These are phyloP conservation scores for Drosophila affinis DNA, from an alignment of 2,888 invertebrate species.

Conservation along the genomic window DNA sequence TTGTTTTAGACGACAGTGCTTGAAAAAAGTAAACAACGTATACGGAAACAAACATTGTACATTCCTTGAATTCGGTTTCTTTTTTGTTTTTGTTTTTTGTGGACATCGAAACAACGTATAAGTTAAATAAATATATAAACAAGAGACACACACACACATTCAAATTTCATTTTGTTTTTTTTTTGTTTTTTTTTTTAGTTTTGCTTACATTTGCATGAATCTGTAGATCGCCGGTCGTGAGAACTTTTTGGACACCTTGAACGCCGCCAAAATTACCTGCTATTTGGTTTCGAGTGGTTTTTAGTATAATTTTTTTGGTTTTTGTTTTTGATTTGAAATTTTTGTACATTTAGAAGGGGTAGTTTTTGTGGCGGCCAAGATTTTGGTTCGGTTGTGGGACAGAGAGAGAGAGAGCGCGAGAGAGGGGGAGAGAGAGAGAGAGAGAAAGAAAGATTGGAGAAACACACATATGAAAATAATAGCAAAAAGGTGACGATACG, in stretches of 20 bases:
- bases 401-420: slow-evolving; percentile 33
- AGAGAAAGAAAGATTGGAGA: slow-evolving; percentile 36
- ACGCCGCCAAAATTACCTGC: slow-evolving; percentile 81
- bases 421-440: not conserved
- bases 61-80: slow-evolving; percentile 35
- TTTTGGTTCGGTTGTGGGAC: slow-evolving; percentile 18
- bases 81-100: slow-evolving; percentile 20
- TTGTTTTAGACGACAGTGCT: slow-evolving; percentile 26
- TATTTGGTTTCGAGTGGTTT: slow-evolving; percentile 51
- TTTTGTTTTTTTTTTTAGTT: slow-evolving; percentile 24
- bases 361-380: slow-evolving; percentile 49
- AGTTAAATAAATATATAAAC: slow-evolving; percentile 16
- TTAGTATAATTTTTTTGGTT: slow-evolving; percentile 31
- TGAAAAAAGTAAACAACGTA: slow-evolving; percentile 36
- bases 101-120: slow-evolving; percentile 13
- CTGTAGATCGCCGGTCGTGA: slow-evolving; percentile 82
- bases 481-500: not conserved
- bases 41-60: slow-evolving; percentile 48
- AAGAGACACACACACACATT: slow-evolving; percentile 58
- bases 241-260: slow-evolving; percentile 76
- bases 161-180: slow-evolving; percentile 35
- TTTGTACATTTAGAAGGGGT: slow-evolving; percentile 11
- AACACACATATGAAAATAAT: slow-evolving; percentile 23
- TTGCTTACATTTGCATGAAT: slow-evolving; percentile 83
- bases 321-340: slow-evolving; percentile 18